Conservation (phyloP, 2,888 invertebrate genomes). For the Hylaea fasciaria region DNA sequence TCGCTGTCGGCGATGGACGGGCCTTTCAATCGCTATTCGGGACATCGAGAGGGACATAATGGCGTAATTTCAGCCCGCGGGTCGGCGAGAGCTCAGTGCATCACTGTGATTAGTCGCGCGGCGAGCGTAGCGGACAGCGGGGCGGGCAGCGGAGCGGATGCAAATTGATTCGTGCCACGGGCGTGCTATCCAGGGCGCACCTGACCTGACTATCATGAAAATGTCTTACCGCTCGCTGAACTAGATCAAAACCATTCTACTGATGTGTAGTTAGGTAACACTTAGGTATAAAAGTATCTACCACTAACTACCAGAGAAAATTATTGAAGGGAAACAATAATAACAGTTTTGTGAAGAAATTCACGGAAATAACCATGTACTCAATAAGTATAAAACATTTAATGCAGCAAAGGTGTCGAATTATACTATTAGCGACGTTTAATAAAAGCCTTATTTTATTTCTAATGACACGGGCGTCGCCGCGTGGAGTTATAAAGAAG, state of each 20-base stretch:
- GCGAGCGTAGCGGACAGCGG: constrained; percentile 58
- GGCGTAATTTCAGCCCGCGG: constrained; percentile 76
- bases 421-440: constrained; percentile 30
- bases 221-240: constrained; percentile 1
- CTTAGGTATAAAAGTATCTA: too few relatives aligned
- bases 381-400: not conserved
- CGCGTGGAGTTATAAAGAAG: constrained; percentile 41
- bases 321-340: not conserved
- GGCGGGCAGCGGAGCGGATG: constrained; percentile 54
- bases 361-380: too few relatives aligned
- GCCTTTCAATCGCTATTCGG: constrained; percentile 70
- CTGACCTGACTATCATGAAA: constrained; percentile 10
- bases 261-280: not conserved
- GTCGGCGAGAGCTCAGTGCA: constrained; percentile 52
- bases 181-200: constrained; percentile 40
- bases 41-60: constrained; percentile 67
- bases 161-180: constrained; percentile 69
- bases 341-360: too few relatives aligned
- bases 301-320: too few relatives aligned
- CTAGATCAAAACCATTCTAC: constrained; percentile 6
- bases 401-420: constrained; percentile 27
- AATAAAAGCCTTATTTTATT: constrained; percentile 26
- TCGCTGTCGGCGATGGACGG: constrained; percentile 63
- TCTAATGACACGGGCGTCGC: constrained; percentile 29
- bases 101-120: constrained; percentile 64